Evolutionary conservation across 1,140 invertebrate genomes (phyloP).

Genomic region (Manduca sexta): DNA sequence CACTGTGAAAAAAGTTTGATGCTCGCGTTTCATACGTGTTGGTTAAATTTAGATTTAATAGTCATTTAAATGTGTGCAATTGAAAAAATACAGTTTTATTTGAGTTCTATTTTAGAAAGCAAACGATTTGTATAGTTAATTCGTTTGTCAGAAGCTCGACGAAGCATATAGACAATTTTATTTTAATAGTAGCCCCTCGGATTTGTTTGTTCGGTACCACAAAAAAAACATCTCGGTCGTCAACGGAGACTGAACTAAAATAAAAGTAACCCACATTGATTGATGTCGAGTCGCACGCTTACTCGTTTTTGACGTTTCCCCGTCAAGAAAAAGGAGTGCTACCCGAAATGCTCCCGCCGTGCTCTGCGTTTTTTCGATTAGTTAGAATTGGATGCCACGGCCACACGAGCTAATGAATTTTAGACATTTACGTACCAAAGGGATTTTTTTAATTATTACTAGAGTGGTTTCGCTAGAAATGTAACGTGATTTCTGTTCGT

Average conservation of each 20-base stretch:
- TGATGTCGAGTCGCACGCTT: slow-evolving; percentile 57
- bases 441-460: slow-evolving; percentile 30
- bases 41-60: slow-evolving; percentile 4
- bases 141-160: background rate
- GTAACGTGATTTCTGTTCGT: too few species aligned
- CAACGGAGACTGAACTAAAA: slow-evolving; percentile 38
- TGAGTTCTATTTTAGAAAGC: background rate
- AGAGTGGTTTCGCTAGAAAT: too few species aligned
- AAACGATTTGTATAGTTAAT: slow-evolving; percentile 4
- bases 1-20: too few species aligned
- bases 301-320: slow-evolving; percentile 56
- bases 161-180: background rate
- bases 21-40: background rate
- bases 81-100: slow-evolving; percentile 2
- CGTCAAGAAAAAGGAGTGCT: slow-evolving; percentile 55
- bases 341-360: slow-evolving; percentile 32
- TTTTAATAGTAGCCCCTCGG: background rate
- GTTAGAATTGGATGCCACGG: slow-evolving; percentile 38
- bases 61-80: background rate
- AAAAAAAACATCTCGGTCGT: slow-evolving; percentile 20
- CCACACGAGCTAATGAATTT: slow-evolving; percentile 57
- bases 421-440: slow-evolving; percentile 35
- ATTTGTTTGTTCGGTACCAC: slow-evolving; percentile 8
- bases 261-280: slow-evolving; percentile 55
- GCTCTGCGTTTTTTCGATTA: slow-evolving; percentile 36